These are phyloP conservation scores for Nycticebus coucang DNA, from an alignment of 2,113 vertebrate species.

Conservation along the genomic window DNA sequence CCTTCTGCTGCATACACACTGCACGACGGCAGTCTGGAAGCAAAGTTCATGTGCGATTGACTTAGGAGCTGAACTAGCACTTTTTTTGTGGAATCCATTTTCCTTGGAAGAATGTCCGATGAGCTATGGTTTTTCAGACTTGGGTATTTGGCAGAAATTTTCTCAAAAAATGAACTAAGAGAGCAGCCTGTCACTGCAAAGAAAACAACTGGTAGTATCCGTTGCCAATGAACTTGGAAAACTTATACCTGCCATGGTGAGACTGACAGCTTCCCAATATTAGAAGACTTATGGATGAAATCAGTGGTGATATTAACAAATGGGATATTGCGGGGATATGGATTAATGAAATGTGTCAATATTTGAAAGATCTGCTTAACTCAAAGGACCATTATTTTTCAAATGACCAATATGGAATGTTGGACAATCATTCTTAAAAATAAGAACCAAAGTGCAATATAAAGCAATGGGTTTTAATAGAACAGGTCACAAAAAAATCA, in stretches of 20 bases:
- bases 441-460: not conserved
- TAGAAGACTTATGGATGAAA: not conserved
- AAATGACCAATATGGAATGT: not conserved
- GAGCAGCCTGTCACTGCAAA: not conserved
- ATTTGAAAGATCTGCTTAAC: not conserved
- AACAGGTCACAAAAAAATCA: not conserved
- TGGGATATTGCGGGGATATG: not conserved
- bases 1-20: accelerated
- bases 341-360: not conserved
- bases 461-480: not conserved
- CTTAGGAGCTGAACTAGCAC: not conserved
- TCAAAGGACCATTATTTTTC: not conserved
- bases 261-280: not conserved
- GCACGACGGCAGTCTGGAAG: not conserved
- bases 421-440: not conserved
- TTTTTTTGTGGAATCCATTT: not conserved
- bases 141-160: not conserved
- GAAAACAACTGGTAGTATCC: not conserved
- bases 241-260: not conserved
- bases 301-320: not conserved
- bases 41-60: not conserved
- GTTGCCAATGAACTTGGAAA: not conserved
- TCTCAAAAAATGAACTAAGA: constrained; percentile 5
- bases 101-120: not conserved
- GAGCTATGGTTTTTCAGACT: not conserved